Conservation (phyloP, 2,797 vertebrate genomes). For the Harpagifer antarcticus region DNA sequence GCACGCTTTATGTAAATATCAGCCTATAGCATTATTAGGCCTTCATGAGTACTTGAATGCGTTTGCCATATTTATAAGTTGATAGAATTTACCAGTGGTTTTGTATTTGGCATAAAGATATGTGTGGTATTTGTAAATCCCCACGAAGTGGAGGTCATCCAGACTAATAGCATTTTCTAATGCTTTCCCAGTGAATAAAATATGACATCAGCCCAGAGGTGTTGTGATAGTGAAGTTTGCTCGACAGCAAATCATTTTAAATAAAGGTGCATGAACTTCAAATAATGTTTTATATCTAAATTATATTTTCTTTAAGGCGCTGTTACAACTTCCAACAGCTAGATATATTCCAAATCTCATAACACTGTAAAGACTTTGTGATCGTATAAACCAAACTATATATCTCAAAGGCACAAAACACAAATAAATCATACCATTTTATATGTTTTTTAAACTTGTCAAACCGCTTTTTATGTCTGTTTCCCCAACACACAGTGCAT, state of each 20-base stretch:
- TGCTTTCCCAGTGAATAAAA: constrained; percentile 82
- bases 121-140: constrained; percentile 81
- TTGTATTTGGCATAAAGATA: constrained; percentile 79
- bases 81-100: constrained; percentile 84
- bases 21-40: constrained; percentile 86
- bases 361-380: not conserved
- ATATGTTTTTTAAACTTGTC: constrained; percentile 9
- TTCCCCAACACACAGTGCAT: constrained; percentile 17
- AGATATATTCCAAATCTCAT: too few species aligned
- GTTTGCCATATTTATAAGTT: constrained; percentile 83
- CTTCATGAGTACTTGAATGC: constrained; percentile 82
- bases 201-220: constrained; percentile 74
- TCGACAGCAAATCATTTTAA: constrained; percentile 58
- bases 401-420: not conserved
- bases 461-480: constrained; percentile 24
- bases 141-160: constrained; percentile 79
- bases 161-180: constrained; percentile 81
- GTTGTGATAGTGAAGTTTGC: constrained; percentile 63
- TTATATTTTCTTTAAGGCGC: constrained; percentile 1
- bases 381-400: not conserved
- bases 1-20: constrained; percentile 86
- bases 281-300: constrained; percentile 54
- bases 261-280: constrained; percentile 58
- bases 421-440: constrained; percentile 1
- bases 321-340: too few species aligned